These are phyloP conservation scores for Grantiella picta DNA, from an alignment of 2,113 vertebrate genomes.

Conservation along the genomic window DNA sequence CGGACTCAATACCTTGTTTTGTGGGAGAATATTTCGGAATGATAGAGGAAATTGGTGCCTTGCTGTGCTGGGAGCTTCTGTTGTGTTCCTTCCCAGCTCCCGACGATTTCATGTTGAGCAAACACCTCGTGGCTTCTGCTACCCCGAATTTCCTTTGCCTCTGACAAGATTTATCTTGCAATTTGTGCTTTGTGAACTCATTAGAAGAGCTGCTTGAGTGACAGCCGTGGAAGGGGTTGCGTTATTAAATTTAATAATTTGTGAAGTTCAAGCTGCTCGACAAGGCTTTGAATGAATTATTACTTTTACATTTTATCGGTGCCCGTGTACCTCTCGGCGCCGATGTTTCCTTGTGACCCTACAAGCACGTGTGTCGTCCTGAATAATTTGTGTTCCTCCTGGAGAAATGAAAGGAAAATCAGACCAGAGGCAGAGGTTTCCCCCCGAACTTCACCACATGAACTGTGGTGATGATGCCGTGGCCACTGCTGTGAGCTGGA, in stretches of 20 bases:
- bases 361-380: not conserved
- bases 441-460: accelerated
- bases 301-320: not conserved
- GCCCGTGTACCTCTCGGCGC: no score
- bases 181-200: not conserved
- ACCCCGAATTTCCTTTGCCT: accelerated
- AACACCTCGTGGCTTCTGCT: not conserved
- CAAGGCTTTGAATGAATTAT: not conserved
- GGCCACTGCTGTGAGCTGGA: not conserved
- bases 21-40: not conserved
- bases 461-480: accelerated
- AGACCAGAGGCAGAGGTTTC: not conserved
- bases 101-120: not conserved
- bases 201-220: not conserved
- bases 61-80: not conserved
- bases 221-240: accelerated
- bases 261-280: not conserved
- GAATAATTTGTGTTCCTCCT: not conserved
- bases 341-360: not conserved
- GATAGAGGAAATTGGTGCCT: not conserved
- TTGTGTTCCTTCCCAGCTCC: not conserved
- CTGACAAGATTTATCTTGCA: not conserved
- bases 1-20: not conserved
- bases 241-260: not conserved
- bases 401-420: not conserved